A percentile compares a stretch with the other conserved stretches of the same genome.
Evolutionary conservation across 2,113 vertebrate species (phyloP).

Genomic region (Lonchura striata): DNA sequence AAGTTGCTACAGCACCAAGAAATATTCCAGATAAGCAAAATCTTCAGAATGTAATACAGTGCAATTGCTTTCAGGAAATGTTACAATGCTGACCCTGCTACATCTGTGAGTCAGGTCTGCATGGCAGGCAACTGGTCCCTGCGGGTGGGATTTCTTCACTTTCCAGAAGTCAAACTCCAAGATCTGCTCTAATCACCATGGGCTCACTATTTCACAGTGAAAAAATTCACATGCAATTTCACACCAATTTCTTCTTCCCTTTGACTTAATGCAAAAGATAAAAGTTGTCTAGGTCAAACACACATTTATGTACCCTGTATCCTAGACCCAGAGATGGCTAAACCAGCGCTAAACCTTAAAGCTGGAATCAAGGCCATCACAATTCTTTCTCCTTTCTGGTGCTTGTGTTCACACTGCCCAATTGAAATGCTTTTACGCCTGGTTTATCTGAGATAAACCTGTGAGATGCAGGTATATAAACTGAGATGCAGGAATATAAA

Average conservation of each 20-base stretch:
- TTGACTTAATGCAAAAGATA: neutral
- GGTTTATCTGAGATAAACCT: neutral
- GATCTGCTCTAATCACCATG: neutral
- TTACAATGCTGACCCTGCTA: neutral
- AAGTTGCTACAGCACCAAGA: constrained; percentile 42
- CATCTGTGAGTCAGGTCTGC: neutral
- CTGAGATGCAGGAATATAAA: neutral
- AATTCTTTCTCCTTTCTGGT: neutral
- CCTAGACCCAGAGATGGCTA: neutral
- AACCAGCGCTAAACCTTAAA: neutral
- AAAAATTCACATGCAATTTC: neutral
- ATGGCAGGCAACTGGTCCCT: neutral
- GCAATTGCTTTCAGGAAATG: constrained; percentile 24
- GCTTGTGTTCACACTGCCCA: neutral
- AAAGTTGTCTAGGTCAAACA: neutral
- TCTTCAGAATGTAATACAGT: constrained; percentile 21
- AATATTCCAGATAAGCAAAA: constrained; percentile 62
- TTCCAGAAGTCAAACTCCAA: neutral
- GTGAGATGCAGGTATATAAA: neutral
- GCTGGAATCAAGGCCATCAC: neutral
- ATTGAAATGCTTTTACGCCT: neutral
- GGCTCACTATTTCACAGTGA: neutral
- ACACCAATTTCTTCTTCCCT: neutral
- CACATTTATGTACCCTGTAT: neutral
- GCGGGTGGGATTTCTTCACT: neutral